phyloP scores from a whole-genome alignment of 2,888 invertebrate species.

The Callyntrura guangdongensis region DNA sequence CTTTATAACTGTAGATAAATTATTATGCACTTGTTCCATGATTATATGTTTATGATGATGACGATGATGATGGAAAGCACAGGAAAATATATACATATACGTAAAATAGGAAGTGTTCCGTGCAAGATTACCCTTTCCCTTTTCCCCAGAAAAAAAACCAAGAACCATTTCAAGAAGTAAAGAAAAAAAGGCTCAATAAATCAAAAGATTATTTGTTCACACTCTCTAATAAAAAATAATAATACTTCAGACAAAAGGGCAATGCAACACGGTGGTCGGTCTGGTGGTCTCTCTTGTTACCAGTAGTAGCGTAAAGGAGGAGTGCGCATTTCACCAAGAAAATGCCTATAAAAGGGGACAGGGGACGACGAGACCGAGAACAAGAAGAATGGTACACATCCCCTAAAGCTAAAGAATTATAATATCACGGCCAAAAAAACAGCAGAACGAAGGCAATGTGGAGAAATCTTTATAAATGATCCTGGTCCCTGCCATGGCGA shows the following conservation, averaged over 20 bases:
- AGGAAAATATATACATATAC: conserved; percentile 1
- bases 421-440: background rate
- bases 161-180: background rate
- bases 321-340: too few species aligned
- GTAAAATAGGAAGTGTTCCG: conserved; percentile 56
- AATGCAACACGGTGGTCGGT: background rate
- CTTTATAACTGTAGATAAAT: conserved; percentile 30
- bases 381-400: background rate
- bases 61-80: background rate
- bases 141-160: background rate
- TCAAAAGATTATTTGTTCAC: conserved; percentile 71
- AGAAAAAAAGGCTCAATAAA: conserved; percentile 67
- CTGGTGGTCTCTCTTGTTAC: background rate
- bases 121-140: conserved; percentile 57
- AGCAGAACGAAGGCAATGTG: background rate
- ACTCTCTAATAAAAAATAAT: conserved; percentile 53
- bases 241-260: conserved; percentile 62
- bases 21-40: conserved; percentile 11
- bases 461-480: conserved; percentile 50
- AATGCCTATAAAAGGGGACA: conserved; percentile 6
- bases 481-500: background rate
- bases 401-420: conserved; percentile 16
- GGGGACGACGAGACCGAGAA: background rate
- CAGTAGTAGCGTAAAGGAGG: background rate
- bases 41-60: conserved; percentile 41